Evolutionary conservation across 2,888 invertebrate genomes (phyloP).

Genomic region (Synanthedon formicaeformis): DNA sequence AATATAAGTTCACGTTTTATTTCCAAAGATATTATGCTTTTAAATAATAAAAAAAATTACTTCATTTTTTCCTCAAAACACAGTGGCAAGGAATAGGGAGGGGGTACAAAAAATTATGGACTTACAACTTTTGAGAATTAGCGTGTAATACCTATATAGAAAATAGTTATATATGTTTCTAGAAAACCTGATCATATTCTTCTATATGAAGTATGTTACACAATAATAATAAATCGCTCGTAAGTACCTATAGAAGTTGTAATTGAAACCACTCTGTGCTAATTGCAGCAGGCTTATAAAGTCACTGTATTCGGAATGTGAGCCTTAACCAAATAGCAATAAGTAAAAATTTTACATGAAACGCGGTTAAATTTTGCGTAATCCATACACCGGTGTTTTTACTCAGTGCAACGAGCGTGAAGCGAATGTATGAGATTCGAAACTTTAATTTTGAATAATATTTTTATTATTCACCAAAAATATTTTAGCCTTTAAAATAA

Average conservation of each 20-base stretch:
- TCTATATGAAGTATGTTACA: constrained; percentile 30
- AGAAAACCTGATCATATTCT: neutral
- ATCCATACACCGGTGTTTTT: neutral
- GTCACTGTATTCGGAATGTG: constrained; percentile 7
- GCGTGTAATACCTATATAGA: too few relatives aligned
- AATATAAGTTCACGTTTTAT: too few relatives aligned
- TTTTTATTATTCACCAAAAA: too few relatives aligned
- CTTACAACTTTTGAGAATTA: too few relatives aligned
- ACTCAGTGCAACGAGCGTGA: neutral
- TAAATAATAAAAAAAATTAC: too few relatives aligned
- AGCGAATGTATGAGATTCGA: neutral
- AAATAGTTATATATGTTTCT: too few relatives aligned
- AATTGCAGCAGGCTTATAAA: constrained; percentile 29
- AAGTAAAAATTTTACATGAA: neutral
- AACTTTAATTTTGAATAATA: too few relatives aligned
- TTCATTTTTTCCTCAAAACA: too few relatives aligned
- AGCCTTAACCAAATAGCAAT: neutral
- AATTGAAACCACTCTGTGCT: constrained; percentile 30
- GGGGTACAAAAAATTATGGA: too few relatives aligned
- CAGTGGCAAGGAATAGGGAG: too few relatives aligned
- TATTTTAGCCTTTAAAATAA: too few relatives aligned
- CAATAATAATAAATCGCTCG: constrained; percentile 20
- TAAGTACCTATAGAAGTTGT: constrained; percentile 13
- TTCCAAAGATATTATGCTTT: too few relatives aligned
- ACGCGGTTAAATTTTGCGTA: neutral